Conservation (phyloP, 2,888 invertebrate species). For the Cataglyphis rosenhaueri region DNA sequence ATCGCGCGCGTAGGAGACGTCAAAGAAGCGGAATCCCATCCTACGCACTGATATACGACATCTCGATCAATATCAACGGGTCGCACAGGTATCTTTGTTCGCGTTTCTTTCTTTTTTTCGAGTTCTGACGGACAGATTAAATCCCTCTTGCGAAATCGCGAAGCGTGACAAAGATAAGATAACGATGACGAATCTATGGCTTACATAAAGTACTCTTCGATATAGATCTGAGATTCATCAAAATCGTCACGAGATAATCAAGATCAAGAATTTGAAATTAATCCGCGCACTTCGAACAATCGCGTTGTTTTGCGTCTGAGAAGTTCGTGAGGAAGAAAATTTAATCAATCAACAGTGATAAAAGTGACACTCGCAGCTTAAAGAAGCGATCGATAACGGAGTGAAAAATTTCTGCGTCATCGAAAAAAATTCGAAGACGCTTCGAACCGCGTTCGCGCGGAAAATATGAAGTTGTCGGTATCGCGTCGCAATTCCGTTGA, state of each 20-base stretch:
- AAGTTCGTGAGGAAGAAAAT: not conserved
- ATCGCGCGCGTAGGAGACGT: conserved; percentile 66
- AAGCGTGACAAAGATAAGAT: conserved; percentile 18
- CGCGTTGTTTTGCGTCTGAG: not conserved
- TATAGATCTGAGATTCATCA: not conserved
- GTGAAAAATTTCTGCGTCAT: not conserved
- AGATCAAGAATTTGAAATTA: not conserved
- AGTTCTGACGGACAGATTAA: conserved; percentile 9
- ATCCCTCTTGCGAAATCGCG: not conserved
- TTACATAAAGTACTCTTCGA: not conserved
- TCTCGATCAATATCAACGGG: conserved; percentile 75
- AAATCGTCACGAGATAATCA: not conserved
- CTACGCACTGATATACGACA: conserved; percentile 65
- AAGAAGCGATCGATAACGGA: not conserved
- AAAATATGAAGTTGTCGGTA: not conserved
- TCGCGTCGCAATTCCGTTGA: not conserved
- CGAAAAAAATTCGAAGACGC: not conserved
- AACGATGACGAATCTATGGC: not conserved
- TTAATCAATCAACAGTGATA: not conserved
- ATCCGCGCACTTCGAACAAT: not conserved
- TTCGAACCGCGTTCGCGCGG: not conserved
- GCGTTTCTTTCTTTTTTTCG: conserved; percentile 29
- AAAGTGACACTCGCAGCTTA: not conserved
- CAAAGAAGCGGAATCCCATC: conserved; percentile 68
- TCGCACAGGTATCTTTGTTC: conserved; percentile 64